phyloP scores from a whole-genome alignment of 2,113 vertebrate genomes.

The Opisthocomus hoazin region DNA sequence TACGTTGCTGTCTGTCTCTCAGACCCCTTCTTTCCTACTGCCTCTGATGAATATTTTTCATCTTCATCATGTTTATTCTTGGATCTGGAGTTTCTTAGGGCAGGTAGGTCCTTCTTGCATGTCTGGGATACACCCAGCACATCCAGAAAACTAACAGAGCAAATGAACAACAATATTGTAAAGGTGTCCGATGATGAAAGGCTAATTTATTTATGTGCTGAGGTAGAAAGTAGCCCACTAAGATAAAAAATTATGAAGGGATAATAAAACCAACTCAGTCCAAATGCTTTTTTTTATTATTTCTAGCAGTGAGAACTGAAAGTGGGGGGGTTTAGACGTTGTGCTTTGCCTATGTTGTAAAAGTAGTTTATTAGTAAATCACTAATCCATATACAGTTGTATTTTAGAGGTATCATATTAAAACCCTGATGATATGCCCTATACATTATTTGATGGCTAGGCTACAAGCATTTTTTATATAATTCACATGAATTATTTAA shows the following conservation, averaged over 20 bases:
- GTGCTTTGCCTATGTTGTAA: background rate
- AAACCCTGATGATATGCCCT: background rate
- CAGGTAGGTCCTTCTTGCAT: background rate
- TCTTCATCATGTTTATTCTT: background rate
- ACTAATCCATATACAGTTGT: background rate
- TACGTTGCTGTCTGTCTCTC: background rate
- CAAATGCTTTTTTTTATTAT: background rate
- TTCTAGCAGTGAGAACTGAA: background rate
- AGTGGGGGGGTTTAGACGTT: background rate
- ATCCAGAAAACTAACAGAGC: background rate
- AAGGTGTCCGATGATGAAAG: background rate
- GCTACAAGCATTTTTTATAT: background rate
- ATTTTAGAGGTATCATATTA: background rate
- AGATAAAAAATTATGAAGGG: background rate
- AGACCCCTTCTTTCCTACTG: background rate
- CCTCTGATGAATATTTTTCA: background rate
- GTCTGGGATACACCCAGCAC: background rate
- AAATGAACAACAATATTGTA: background rate
- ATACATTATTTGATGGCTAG: background rate
- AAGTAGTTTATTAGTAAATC: background rate
- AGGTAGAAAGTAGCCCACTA: background rate
- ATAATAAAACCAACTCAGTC: background rate
- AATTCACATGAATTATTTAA: background rate
- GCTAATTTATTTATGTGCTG: background rate
- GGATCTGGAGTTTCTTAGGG: background rate